Conservation (phyloP, 2,888 invertebrate species). For the Drosophila aldrichi region DNA sequence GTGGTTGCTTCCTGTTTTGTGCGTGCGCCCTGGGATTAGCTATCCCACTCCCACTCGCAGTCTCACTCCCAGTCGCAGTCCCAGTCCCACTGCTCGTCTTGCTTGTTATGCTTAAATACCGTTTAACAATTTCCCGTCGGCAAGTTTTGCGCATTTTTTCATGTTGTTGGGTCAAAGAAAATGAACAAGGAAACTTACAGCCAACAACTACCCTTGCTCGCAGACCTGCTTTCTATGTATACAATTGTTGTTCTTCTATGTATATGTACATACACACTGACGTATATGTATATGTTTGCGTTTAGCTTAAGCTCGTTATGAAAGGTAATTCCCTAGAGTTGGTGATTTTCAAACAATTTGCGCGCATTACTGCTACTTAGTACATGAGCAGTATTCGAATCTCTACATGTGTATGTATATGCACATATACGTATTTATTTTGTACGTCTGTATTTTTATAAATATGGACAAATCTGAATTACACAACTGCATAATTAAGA, state of each 20-base stretch:
- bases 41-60: conserved; percentile 16
- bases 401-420: not conserved
- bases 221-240: conserved; percentile 19
- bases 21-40: conserved; percentile 75
- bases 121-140: conserved; percentile 82
- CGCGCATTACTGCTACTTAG: conserved; percentile 56
- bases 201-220: conserved; percentile 47
- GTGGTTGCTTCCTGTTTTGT: conserved; percentile 77
- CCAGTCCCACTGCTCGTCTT: conserved; percentile 25
- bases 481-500: not conserved
- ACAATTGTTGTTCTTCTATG: not conserved
- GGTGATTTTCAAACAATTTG: conserved; percentile 73
- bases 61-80: conserved; percentile 13
- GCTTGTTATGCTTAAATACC: conserved; percentile 77
- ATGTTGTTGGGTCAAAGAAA: conserved; percentile 37
- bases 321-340: conserved; percentile 58
- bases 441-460: too few species aligned
- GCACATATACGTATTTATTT: too few species aligned
- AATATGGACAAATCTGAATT: not conserved
- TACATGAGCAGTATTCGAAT: not conserved
- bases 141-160: conserved; percentile 39
- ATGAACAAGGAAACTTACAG: conserved; percentile 41
- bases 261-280: conserved; percentile 4
- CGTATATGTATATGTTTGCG: conserved; percentile 4
- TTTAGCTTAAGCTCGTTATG: conserved; percentile 46